phyloP scores from a whole-genome alignment of 2,113 vertebrate genomes.

The Cnemophilus loriae region DNA sequence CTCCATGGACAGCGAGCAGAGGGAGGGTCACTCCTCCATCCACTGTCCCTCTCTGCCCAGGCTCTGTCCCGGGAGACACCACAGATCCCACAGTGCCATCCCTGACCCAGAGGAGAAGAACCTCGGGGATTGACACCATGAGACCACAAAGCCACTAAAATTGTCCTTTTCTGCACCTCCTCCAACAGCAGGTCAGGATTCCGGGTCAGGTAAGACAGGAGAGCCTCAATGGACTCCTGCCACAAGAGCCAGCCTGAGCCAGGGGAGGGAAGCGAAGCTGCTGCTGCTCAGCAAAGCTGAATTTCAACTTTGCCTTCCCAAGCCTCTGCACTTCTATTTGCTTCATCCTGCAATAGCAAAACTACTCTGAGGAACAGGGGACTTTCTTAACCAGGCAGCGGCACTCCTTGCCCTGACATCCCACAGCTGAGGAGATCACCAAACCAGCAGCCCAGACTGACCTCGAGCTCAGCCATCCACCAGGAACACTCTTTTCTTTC shows the following conservation, averaged over 20 bases:
- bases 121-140: rapidly evolving
- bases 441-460: background rate
- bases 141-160: background rate
- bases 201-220: background rate
- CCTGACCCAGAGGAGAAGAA: background rate
- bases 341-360: background rate
- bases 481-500: background rate
- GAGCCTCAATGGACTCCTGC: rapidly evolving
- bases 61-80: rapidly evolving
- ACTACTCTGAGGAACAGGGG: background rate
- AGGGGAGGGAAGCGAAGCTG: background rate
- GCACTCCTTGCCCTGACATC: background rate
- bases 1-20: rapidly evolving
- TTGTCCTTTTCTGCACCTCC: background rate
- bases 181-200: rapidly evolving
- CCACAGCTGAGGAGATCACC: background rate
- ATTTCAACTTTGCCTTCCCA: background rate
- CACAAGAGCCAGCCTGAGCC: rapidly evolving
- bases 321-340: background rate
- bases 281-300: background rate
- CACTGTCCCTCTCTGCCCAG: background rate
- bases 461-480: background rate
- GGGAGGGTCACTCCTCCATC: background rate
- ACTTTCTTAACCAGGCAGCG: background rate
- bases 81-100: rapidly evolving